Base-by-base conservation (phyloP, 1,140 invertebrate genomes). In the Pteromalus puparum region DNA sequence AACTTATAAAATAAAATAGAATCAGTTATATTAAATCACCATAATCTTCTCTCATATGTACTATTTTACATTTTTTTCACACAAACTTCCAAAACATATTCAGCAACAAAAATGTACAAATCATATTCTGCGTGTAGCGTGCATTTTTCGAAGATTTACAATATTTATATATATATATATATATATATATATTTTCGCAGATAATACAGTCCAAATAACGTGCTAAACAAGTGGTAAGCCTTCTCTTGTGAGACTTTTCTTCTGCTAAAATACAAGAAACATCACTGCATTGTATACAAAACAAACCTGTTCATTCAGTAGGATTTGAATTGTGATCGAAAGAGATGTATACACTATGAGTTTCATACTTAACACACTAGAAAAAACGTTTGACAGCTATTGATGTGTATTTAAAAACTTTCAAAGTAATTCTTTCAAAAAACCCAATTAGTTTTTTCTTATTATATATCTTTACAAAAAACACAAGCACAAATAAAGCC, bases 401-500 rank as follows among this genome's bases (percentile, higher is more conserved):
- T 34, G 13, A 72, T 15, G 24, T 38, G 68, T 68, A 61, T 28
- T 77, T 7, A 85, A 85, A 85, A 85, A 85, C 83, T 85, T 85
- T 85, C 79, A 85, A 85, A 85, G 79, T 85, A 85, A 77, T 77
- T 85, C 30, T 38, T 38, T 5, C 15, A 61, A 30, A 81, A 65
- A 75, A 83, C 18, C 67, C 42, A 48, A 74, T 80, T 46, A 26
- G 13, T 28, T 38, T 24, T 18, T 67, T 61, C 6, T 18, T 61
- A 6, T 21, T 61, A 61, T 73, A 38, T 38, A 75, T 70, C 34
- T 79, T 82, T 48, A 79, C 61, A 84, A 74, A 80, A 48, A 74
- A 81, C 73, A 83, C n/a, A 82, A 84, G 72, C 77, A 85, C 77
- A 84, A 48, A 77, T 48, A 75, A 74, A 85, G 81, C 81, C 24